phyloP scores from a whole-genome alignment of 1,140 invertebrate genomes.

The Euura lappo region DNA sequence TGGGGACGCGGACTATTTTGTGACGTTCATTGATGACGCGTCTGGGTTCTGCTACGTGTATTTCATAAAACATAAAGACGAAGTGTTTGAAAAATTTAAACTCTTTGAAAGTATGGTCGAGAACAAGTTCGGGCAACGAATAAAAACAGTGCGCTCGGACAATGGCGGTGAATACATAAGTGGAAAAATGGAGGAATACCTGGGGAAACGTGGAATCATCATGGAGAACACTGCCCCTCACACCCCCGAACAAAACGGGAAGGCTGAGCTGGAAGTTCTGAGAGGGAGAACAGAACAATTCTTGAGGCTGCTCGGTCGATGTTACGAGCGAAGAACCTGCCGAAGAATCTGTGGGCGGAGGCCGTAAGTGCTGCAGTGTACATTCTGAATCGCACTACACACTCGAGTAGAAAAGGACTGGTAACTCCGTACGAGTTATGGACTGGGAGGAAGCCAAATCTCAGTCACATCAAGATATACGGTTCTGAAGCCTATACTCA shows the following conservation, averaged over 20 bases:
- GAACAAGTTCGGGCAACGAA: constrained; percentile 41
- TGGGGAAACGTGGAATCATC: constrained; percentile 41
- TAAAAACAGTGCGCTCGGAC: constrained; percentile 46
- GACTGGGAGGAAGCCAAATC: constrained; percentile 11
- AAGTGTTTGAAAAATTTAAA: constrained; percentile 48
- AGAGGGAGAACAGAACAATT: constrained; percentile 33
- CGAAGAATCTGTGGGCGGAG: constrained; percentile 30
- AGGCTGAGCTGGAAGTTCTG: constrained; percentile 43
- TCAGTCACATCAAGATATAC: constrained; percentile 13
- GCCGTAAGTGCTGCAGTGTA: constrained; percentile 26
- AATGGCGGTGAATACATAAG: constrained; percentile 55
- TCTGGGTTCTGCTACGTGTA: constrained; percentile 33
- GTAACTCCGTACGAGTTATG: constrained; percentile 18
- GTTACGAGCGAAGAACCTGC: constrained; percentile 22
- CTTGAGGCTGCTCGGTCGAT: constrained; percentile 23
- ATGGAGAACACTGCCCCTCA: constrained; percentile 40
- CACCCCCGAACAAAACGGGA: constrained; percentile 49
- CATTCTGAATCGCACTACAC: constrained; percentile 29
- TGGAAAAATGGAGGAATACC: constrained; percentile 39
- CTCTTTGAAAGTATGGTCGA: constrained; percentile 42
- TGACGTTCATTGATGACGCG: constrained; percentile 57
- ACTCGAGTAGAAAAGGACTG: constrained; percentile 24
- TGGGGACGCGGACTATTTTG: constrained; percentile 47
- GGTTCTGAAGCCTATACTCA: constrained; percentile 13
- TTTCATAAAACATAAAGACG: constrained; percentile 51